Percentiles rank a stretch among this genome's conserved stretches.
phyloP scores from a whole-genome alignment of 2,113 vertebrate genomes.

The Callorhinus ursinus region DNA sequence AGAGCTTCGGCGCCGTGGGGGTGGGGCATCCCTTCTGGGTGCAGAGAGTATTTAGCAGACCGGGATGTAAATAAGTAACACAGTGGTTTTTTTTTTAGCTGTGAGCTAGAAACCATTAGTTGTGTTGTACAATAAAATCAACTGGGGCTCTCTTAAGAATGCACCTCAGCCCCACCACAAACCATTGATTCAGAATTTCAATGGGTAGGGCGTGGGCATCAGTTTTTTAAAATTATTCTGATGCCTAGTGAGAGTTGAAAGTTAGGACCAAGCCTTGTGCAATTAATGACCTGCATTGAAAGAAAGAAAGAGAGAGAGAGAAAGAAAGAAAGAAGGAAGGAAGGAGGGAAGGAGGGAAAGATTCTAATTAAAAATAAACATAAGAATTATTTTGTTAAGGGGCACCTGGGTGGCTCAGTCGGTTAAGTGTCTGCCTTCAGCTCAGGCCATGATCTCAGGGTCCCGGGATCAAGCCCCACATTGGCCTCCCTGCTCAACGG shows the following conservation, averaged over 20 bases:
- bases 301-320: background rate
- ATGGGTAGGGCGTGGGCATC: background rate
- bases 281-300: background rate
- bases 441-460: too few species aligned
- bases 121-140: background rate
- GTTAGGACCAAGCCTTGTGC: background rate
- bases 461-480: too few species aligned
- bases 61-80: background rate
- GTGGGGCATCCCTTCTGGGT: background rate
- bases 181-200: background rate
- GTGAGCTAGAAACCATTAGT: background rate
- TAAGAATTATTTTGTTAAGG: background rate
- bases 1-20: background rate
- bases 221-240: constrained; percentile 5
- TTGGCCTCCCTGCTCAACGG: too few species aligned
- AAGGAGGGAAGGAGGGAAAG: background rate
- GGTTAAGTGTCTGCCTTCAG: too few species aligned
- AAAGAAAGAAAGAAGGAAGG: background rate
- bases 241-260: background rate
- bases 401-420: too few species aligned
- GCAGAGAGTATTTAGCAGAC: background rate
- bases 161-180: background rate
- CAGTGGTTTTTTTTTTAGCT: background rate
- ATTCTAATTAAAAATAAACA: background rate
- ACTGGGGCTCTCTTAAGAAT: background rate